Base-by-base conservation (phyloP, 35 echinoderm and acorn worm species). In the Ophiothrix spiculata region DNA sequence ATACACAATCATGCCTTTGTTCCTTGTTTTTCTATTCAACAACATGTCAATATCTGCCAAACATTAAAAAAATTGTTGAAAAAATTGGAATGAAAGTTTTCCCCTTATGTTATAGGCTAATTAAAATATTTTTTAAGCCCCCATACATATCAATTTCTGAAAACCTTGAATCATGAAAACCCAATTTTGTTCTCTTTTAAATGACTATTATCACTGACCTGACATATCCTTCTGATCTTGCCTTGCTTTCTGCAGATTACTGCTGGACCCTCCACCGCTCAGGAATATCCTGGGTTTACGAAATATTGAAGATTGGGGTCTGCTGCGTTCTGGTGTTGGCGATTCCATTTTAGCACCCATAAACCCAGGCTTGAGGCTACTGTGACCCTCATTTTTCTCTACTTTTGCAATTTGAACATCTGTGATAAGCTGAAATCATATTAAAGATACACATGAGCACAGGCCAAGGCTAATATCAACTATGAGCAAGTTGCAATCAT, bases 81-180 rank as follows among this genome's bases (percentile, higher is more conserved):
- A 42, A 87, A 80, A 41, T 85, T 56, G 49, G 86, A 76, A 36
- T 89, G 75, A 19, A 89, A 89, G 34, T 89, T 35, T 73, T 96
- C 92, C 19, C 93, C 86, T 1, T 77, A 73, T 78, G 87, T 96
- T 77, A 92, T 96, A 41, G 89, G 39, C 32, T 90, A n/a, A n/a
- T n/a, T 36, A 39, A 80, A 19, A 39, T 39, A 25, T 39, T 39
- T 37, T 80, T 80, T 36, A 39, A 36, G 1, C 36, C 29, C 78
- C 38, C 42, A 29, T 39, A 39, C 32, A 23, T 80, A 39, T 36
- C 36, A 36, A 39, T 39, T 0, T 39, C 36, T 36, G 78, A 36
- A 28, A 39, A 39, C n/a, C n/a, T n/a, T n/a, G n/a, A n/a, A n/a
- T n/a, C n/a, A n/a, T n/a, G n/a, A 39, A 36, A 39, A 25, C 42